These are phyloP conservation scores for Tetheella fluctuosa DNA, from an alignment of 2,888 invertebrate genomes.

Conservation along the genomic window DNA sequence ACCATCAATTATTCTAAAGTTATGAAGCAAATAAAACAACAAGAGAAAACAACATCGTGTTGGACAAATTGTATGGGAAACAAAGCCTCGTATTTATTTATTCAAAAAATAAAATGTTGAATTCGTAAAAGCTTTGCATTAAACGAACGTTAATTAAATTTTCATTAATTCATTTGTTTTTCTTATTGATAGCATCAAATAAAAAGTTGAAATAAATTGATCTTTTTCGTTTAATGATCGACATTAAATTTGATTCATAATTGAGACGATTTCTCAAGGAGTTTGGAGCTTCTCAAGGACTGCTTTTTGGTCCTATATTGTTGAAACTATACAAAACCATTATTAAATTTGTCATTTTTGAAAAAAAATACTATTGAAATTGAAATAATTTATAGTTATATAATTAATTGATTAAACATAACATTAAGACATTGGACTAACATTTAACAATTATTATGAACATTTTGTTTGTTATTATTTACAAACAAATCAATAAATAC, in stretches of 20 bases:
- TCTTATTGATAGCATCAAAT: neutral
- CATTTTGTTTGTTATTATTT: conserved; percentile 46
- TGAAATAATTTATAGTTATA: neutral
- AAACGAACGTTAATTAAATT: neutral
- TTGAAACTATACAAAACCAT: neutral
- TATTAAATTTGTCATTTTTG: neutral
- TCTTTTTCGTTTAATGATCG: no score
- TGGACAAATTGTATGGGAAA: neutral
- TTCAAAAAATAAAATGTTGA: conserved; percentile 17
- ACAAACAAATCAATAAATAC: conserved; percentile 40
- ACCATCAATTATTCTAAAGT: conserved; percentile 45
- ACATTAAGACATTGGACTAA: conserved; percentile 6
- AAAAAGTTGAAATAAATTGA: neutral
- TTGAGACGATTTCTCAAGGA: neutral
- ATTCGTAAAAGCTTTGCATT: neutral
- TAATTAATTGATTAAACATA: neutral
- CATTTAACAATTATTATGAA: conserved; percentile 33
- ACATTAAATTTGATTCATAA: neutral
- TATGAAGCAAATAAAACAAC: conserved; percentile 14
- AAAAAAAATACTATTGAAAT: no score
- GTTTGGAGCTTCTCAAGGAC: neutral
- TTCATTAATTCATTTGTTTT: neutral
- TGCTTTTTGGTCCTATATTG: neutral
- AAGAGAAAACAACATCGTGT: neutral
- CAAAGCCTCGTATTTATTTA: neutral